phyloP scores from a whole-genome alignment of 2,888 invertebrate genomes.

The Coelopa pilipes region DNA sequence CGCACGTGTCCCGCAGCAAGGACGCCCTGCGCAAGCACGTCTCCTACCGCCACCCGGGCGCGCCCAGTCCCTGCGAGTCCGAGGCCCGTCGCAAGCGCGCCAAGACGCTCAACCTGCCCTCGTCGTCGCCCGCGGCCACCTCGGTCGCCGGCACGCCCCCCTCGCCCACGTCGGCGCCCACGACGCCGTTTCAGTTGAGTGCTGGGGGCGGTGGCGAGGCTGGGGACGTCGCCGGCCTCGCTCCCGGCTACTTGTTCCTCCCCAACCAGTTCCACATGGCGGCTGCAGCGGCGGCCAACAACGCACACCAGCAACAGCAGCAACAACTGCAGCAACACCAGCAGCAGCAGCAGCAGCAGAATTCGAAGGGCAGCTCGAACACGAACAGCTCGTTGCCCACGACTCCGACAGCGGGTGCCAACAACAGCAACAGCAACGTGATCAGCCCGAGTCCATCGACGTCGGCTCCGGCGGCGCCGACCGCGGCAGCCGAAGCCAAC shows the following conservation, averaged over 20 bases:
- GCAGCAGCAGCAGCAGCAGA: slow-evolving; percentile 23
- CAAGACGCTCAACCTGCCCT: slow-evolving; percentile 54
- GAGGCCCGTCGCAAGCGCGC: slow-evolving; percentile 66
- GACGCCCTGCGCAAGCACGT: slow-evolving; percentile 90
- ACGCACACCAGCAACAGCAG: slow-evolving; percentile 37
- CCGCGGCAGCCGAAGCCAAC: background rate
- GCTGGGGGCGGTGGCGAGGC: background rate
- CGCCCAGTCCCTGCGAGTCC: slow-evolving; percentile 66
- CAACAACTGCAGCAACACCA: slow-evolving; percentile 18
- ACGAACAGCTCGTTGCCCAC: slow-evolving; percentile 41
- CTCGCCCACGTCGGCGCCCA: slow-evolving; percentile 42
- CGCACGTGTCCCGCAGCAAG: slow-evolving; percentile 86
- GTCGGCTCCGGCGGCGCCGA: background rate
- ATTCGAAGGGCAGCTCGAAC: slow-evolving; percentile 32
- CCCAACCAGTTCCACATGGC: slow-evolving; percentile 64
- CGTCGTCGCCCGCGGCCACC: slow-evolving; percentile 40
- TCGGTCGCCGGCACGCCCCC: slow-evolving; percentile 45
- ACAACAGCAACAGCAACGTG: slow-evolving; percentile 21
- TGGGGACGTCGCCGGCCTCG: background rate
- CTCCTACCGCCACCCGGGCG: slow-evolving; percentile 82
- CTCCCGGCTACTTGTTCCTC: slow-evolving; percentile 60
- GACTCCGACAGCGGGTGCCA: slow-evolving; percentile 28
- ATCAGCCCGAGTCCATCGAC: slow-evolving; percentile 20
- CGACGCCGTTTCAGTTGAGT: slow-evolving; percentile 37
- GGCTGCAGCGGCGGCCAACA: slow-evolving; percentile 54